phyloP scores from a whole-genome alignment of 2,113 vertebrate species.

The Okapia johnstoni region DNA sequence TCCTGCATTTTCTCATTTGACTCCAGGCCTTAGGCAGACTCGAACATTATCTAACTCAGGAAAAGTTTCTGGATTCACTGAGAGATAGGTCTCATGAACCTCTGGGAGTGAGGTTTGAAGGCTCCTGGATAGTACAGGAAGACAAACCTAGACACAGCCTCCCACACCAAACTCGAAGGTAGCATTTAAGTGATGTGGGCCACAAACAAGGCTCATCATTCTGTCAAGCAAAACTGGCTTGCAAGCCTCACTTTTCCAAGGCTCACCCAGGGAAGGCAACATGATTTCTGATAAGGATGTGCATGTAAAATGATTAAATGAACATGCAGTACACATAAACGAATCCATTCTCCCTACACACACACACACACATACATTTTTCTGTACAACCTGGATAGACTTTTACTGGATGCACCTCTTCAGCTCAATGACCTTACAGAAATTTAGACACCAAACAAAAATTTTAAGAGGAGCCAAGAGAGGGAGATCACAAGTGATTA shows the following conservation, averaged over 20 bases:
- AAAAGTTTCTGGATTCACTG: neutral
- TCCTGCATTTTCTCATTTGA: neutral
- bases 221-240: neutral
- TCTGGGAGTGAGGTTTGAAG: neutral
- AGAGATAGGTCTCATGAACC: neutral
- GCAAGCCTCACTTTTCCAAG: neutral
- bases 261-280: neutral
- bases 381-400: neutral
- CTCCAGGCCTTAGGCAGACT: neutral
- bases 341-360: neutral
- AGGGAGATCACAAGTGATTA: conserved; percentile 16
- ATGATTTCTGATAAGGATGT: neutral
- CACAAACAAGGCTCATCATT: neutral
- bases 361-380: neutral
- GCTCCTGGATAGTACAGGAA: neutral
- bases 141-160: neutral
- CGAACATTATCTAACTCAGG: neutral
- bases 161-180: neutral
- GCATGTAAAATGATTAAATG: neutral
- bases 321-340: neutral
- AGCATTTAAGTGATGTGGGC: neutral
- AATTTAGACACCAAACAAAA: neutral
- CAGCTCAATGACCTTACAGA: neutral
- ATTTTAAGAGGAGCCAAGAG: neutral
- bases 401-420: neutral